Percentiles rank a stretch among this genome's conserved stretches.
Evolutionary conservation across 2,797 vertebrate genomes (phyloP).

Genomic region (Mormyrus hasselquistii): DNA sequence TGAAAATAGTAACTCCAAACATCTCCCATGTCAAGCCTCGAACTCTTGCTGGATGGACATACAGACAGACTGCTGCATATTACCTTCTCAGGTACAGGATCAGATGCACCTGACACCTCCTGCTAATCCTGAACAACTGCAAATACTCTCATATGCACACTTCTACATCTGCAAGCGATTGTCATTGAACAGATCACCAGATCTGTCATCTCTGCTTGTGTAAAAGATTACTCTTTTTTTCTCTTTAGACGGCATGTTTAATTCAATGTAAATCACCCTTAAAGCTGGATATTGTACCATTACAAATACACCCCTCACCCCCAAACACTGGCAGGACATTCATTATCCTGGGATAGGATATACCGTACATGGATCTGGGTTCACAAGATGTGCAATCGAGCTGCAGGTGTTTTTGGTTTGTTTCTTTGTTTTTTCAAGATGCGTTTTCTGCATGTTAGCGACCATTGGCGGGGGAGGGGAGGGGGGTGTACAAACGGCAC

Average conservation of each 20-base stretch:
- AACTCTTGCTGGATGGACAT: not conserved
- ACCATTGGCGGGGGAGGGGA: not conserved
- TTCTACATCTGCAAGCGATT: not conserved
- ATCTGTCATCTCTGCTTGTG: not conserved
- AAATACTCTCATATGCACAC: not conserved
- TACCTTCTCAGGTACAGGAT: not conserved
- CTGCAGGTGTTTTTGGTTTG: conserved; percentile 8
- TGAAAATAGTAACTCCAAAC: not conserved
- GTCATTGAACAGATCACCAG: not conserved
- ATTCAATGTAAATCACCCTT: not conserved
- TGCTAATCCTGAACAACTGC: conserved; percentile 3
- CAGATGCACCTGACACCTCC: not conserved
- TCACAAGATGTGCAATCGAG: not conserved
- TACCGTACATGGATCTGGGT: not conserved
- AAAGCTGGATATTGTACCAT: not conserved
- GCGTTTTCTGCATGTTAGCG: conserved; percentile 21
- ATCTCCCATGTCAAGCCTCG: not conserved
- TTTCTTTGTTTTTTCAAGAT: not conserved
- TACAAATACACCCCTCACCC: not conserved
- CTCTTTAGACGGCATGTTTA: not conserved
- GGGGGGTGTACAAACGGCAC: not conserved
- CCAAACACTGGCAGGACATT: not conserved
- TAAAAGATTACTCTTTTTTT: not conserved
- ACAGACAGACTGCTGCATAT: not conserved
- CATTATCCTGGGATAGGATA: not conserved